Conservation (phyloP, 2,797 vertebrate genomes). For the Acomys russatus region DNA sequence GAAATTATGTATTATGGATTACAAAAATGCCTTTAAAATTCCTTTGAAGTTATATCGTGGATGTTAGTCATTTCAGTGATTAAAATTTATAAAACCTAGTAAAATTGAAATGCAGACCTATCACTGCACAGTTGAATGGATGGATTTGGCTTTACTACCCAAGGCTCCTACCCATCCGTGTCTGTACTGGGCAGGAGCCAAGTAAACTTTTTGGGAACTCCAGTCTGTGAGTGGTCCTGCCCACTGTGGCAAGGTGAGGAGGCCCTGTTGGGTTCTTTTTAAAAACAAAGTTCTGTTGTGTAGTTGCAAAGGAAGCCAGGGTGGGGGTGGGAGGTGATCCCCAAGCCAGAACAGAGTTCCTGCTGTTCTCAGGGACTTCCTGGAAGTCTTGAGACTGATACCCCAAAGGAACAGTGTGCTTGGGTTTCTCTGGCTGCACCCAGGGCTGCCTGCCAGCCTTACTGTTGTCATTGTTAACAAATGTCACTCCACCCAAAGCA, state of each 20-base stretch:
- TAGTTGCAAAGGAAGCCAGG: conserved; percentile 35
- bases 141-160: neutral
- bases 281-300: neutral
- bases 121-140: neutral
- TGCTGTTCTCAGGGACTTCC: conserved; percentile 72
- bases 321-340: neutral
- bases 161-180: neutral
- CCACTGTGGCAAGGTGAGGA: neutral
- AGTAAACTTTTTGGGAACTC: neutral
- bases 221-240: neutral
- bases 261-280: neutral
- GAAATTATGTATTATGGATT: conserved; percentile 28
- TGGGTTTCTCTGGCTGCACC: neutral
- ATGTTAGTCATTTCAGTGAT: neutral
- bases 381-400: conserved; percentile 60
- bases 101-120: neutral
- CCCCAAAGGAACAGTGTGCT: neutral
- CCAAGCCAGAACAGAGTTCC: conserved; percentile 55
- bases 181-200: neutral
- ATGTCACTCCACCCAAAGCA: conserved; percentile 84
- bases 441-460: conserved; percentile 67
- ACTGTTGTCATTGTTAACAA: conserved; percentile 81
- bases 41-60: neutral
- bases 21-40: neutral
- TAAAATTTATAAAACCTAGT: neutral